These are phyloP conservation scores for Chaitophorus viminalis DNA, from an alignment of 2,888 invertebrate species.

Conservation along the genomic window DNA sequence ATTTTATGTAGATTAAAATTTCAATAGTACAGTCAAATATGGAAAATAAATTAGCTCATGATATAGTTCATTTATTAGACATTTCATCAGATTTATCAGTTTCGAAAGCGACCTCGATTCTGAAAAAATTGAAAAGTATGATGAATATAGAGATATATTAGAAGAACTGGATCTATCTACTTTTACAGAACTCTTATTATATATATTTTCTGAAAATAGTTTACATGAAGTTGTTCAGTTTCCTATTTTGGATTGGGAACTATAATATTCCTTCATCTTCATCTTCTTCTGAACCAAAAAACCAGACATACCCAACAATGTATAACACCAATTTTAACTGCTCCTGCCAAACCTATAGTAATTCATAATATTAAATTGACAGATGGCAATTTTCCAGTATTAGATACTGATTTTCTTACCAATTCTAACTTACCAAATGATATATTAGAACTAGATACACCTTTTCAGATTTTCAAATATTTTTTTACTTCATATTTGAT, in stretches of 20 bases:
- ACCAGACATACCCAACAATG: constrained; percentile 9
- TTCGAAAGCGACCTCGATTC: background rate
- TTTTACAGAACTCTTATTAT: background rate
- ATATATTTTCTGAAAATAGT: background rate
- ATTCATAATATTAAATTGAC: constrained; percentile 25
- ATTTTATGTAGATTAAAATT: background rate
- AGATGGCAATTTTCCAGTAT: background rate
- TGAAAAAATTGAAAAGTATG: constrained; percentile 1
- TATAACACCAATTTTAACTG: background rate
- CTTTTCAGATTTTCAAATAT: constrained; percentile 33
- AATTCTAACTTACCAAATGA: constrained; percentile 34
- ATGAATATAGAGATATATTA: constrained; percentile 5
- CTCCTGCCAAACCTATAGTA: background rate
- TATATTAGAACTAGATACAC: constrained; percentile 17
- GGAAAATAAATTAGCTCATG: background rate
- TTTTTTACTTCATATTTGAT: constrained; percentile 26
- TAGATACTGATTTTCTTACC: constrained; percentile 14
- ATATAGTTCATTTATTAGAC: constrained; percentile 18
- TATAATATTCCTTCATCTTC: background rate
- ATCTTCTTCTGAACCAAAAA: background rate
- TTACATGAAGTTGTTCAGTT: constrained; percentile 19
- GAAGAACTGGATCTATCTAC: constrained; percentile 5
- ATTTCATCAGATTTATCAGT: constrained; percentile 11
- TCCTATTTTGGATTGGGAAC: constrained; percentile 3
- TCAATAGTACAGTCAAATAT: background rate